Evolutionary conservation across 2,888 invertebrate species (phyloP), one percentile per base, ranked within the genome.

Genomic region (Drepana falcataria): DNA sequence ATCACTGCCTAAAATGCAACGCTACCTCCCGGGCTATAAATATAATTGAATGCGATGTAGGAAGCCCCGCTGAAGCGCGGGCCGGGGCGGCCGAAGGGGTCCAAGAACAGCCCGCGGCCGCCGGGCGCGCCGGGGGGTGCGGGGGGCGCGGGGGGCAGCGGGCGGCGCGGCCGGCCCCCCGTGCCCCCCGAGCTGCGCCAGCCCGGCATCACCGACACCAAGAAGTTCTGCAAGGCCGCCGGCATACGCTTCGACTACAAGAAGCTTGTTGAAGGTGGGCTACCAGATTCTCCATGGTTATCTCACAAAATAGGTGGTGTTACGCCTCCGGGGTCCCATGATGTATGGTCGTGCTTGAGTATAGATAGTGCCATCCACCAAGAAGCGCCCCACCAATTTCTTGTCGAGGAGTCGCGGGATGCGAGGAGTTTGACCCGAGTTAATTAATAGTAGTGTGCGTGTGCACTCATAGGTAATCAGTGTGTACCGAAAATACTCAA

Each of bases 161-260:
- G 82, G 21, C 63, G 77, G 54, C 84, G 89, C 49, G 91, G 90
- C 57, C 75, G 89, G 1, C 91, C 90, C 53, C 89, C 89, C 59
- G 89, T 89, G 58, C 89, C 90, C 56, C 86, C 83, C 21, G 90
- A 89, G 69, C 75, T 87, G 61, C 71, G 90, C 2, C 81, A 83
- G 66, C 90, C 90, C 3, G 91, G 91, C 53, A 88, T 91, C 72
- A 91, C 89, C 0, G 90, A 91, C 44, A 88, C 91, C 89, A 91
- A 90, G 83, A 87, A 85, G 70, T 91, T 89, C 81, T 89, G 91
- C 74, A 91, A 91, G 60, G 86, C 89, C 0, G 91, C 91, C 47
- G 91, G 91, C 2, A 85, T 92, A 49, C 81, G 90, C 40, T 91
- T 90, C 76, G 90, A 91, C 61, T 91, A 91, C 59, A 89, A 89